These are phyloP conservation scores for Paelopatides confundens DNA, from an alignment of 53 echinoderm and acorn worm genomes.

Conservation along the genomic window DNA sequence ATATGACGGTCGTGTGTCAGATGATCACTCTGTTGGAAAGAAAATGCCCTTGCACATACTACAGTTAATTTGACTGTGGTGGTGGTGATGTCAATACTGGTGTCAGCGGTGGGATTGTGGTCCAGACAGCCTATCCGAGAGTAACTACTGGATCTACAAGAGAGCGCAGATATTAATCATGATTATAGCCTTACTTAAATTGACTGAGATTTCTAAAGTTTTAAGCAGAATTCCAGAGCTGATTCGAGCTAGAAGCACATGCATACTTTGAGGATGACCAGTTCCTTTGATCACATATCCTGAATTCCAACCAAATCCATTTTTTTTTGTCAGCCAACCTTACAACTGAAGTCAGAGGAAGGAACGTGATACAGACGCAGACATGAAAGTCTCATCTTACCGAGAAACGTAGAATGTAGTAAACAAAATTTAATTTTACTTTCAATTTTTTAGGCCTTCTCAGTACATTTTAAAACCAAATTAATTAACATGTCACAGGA, in stretches of 20 bases:
- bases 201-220: too few relatives aligned
- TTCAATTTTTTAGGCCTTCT: not conserved
- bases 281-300: too few relatives aligned
- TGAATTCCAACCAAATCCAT: not conserved
- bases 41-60: constrained; percentile 20
- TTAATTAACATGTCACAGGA: not conserved
- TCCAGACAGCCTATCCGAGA: too few relatives aligned
- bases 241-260: too few relatives aligned
- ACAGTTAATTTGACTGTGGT: not conserved
- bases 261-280: too few relatives aligned
- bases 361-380: constrained; percentile 13
- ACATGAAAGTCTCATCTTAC: constrained; percentile 19
- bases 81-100: not conserved
- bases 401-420: constrained; percentile 28
- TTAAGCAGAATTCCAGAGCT: too few relatives aligned
- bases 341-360: not conserved
- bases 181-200: too few relatives aligned
- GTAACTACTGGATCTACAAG: too few relatives aligned
- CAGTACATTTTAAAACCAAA: not conserved
- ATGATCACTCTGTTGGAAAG: too few relatives aligned
- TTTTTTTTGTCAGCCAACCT: not conserved
- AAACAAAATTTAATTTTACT: not conserved
- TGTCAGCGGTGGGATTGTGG: not conserved
- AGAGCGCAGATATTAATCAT: too few relatives aligned
- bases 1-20: too few relatives aligned